Evolutionary conservation across 2,888 invertebrate genomes (phyloP), one percentile per base, ranked within the genome.

Genomic region (Limenitis camilla): DNA sequence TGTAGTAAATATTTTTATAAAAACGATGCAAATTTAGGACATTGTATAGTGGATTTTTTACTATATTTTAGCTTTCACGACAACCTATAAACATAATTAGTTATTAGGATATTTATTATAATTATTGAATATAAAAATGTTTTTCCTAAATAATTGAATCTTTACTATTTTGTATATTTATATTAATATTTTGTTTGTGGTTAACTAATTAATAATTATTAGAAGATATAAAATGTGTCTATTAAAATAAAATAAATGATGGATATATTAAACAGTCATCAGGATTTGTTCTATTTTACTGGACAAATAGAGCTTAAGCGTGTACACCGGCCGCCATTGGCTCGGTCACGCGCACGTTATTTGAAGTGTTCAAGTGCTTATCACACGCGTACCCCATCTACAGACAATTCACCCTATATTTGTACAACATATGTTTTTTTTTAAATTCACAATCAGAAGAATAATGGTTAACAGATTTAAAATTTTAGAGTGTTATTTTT

Each of bases 331-430:
- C 56, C 53, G 62, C 67, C 68, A 67, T 67, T 61, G 67, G 61
- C 61, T 59, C 61, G 72, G 75, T 70, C 84, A 76, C 83, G 81
- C 78, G 75, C 69, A 64, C 66, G 61, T 71, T 75, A 71, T 78
- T 76, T 75, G 72, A 71, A 72, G 63, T 68, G 66, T 70, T 75
- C 71, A 74, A 83, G 79, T 75, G 72, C 65, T 72, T 69, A 69
- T 64, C 59, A 60, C 60, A 61, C 60, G 54, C 50, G 50, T 50
- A 55, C 41, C 35, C 49, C 36, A 30, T 49, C 53, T 53, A 40
- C 33, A 49, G 50, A 53, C 62, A 66, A 69, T 68, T 27, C 35
- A 49, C 55, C 77, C 78, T 71, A 60, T 64, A 66, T 67, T 63
- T 61, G 56, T 59, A 55, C 65, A 65, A 72, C 78, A 78, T 79